Evolutionary conservation across 1,140 invertebrate genomes (phyloP).

Genomic region (Drosophila jambulina): DNA sequence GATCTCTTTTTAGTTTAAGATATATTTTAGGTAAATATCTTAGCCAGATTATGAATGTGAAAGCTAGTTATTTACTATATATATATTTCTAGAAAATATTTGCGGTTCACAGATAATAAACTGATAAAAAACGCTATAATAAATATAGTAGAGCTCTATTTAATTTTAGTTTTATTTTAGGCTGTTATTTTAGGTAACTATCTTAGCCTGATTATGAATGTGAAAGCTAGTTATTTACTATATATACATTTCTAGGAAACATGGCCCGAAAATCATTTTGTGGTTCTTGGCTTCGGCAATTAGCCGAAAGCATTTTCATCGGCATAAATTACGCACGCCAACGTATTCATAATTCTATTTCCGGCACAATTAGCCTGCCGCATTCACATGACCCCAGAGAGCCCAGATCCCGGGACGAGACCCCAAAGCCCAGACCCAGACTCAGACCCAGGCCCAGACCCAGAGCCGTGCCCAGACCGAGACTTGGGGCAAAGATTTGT

Average conservation of each 20-base stretch:
- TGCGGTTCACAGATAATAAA: too few species aligned
- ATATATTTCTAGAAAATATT: neutral
- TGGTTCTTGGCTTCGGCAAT: slow-evolving; percentile 29
- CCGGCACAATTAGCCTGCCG: slow-evolving; percentile 74
- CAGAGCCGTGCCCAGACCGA: neutral
- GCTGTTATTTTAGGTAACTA: neutral
- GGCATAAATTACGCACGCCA: slow-evolving; percentile 79
- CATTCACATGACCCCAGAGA: slow-evolving; percentile 51
- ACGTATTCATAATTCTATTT: slow-evolving; percentile 83
- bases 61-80: neutral
- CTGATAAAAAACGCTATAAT: too few species aligned
- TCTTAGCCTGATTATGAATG: neutral
- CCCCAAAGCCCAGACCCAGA: slow-evolving; percentile 2
- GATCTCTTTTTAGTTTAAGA: neutral
- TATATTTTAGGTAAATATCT: neutral
- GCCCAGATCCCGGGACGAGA: neutral
- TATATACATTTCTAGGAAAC: neutral
- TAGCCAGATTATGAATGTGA: neutral
- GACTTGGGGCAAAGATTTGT: slow-evolving; percentile 62
- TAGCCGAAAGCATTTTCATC: slow-evolving; percentile 64
- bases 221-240: neutral
- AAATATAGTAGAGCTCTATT: neutral
- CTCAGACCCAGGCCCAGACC: neutral
- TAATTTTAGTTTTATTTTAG: neutral
- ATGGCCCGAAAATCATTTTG: slow-evolving; percentile 8